phyloP scores from a whole-genome alignment of 2,888 invertebrate species.

The Metopia argyrocephala region DNA sequence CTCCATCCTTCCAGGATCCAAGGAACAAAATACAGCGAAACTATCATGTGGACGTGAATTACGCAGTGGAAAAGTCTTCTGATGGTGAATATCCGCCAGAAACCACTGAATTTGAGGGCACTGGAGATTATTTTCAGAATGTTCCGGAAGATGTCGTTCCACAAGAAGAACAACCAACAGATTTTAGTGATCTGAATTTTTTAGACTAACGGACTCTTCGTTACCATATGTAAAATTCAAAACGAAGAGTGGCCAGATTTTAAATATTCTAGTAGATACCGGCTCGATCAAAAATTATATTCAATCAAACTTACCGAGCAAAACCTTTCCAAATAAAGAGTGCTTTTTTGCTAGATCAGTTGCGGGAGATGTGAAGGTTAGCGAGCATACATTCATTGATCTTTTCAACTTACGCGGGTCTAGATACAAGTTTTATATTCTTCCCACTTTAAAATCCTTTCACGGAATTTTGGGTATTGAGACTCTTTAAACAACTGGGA shows the following conservation, averaged over 20 bases:
- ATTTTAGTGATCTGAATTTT: too few species aligned
- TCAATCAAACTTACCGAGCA: not conserved
- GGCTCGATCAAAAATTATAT: slow-evolving; percentile 26
- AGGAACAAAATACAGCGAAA: not conserved
- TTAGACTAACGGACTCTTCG: not conserved
- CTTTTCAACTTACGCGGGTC: too few species aligned
- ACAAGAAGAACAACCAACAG: too few species aligned
- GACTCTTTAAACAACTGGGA: not conserved
- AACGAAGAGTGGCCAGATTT: slow-evolving; percentile 26
- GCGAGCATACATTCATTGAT: too few species aligned
- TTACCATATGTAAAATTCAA: slow-evolving; percentile 11
- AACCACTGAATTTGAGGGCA: not conserved
- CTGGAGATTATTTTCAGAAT: too few species aligned
- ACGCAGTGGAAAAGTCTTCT: not conserved
- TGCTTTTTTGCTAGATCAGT: too few species aligned
- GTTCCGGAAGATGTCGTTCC: too few species aligned
- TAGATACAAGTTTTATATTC: not conserved
- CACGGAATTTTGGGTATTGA: not conserved
- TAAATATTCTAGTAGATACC: slow-evolving; percentile 27
- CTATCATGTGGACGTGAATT: not conserved
- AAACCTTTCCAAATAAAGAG: too few species aligned
- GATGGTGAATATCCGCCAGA: not conserved
- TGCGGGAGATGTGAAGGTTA: too few species aligned
- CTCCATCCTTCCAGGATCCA: not conserved
- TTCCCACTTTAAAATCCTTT: slow-evolving; percentile 14